A percentile compares a stretch with the other conserved stretches of the same genome.
Conservation (phyloP, 2,888 invertebrate genomes). For the Oxytorus armatus region DNA sequence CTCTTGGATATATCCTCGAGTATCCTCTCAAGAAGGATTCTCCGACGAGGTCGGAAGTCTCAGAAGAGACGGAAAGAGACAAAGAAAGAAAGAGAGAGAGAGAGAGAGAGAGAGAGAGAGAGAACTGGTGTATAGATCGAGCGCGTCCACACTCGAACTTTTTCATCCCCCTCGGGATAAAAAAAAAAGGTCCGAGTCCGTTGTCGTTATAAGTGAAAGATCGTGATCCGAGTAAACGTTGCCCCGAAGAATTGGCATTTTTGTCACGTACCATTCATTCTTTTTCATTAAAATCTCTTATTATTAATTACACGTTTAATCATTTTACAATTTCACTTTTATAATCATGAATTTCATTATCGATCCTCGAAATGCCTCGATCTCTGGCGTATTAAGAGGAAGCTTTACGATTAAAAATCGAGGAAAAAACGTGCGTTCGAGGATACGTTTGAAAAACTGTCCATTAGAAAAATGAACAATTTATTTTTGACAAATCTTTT, state of each 20-base stretch:
- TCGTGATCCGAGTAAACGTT: slow-evolving; percentile 36
- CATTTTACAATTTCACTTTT: no score
- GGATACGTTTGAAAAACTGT: no score
- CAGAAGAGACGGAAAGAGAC: background rate
- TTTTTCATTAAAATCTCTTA: background rate
- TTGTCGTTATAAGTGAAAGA: slow-evolving; percentile 42
- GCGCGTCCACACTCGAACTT: slow-evolving; percentile 19
- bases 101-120: slow-evolving; percentile 15
- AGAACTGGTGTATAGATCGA: background rate
- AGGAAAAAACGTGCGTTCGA: no score
- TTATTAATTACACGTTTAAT: background rate
- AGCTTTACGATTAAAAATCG: no score
- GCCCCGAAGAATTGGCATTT: background rate
- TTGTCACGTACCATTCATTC: background rate
- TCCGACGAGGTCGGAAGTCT: background rate
- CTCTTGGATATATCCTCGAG: slow-evolving; percentile 43
- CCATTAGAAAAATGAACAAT: no score
- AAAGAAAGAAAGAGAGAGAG: slow-evolving; percentile 13
- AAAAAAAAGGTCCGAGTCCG: background rate
- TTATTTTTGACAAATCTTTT: no score
- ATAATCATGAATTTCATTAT: no score
- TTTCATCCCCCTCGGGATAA: background rate
- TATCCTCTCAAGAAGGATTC: slow-evolving; percentile 18
- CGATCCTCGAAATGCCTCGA: no score
- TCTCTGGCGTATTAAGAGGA: no score